Evolutionary conservation across 2,113 vertebrate genomes (phyloP).

Genomic region (Pavo muticus): DNA sequence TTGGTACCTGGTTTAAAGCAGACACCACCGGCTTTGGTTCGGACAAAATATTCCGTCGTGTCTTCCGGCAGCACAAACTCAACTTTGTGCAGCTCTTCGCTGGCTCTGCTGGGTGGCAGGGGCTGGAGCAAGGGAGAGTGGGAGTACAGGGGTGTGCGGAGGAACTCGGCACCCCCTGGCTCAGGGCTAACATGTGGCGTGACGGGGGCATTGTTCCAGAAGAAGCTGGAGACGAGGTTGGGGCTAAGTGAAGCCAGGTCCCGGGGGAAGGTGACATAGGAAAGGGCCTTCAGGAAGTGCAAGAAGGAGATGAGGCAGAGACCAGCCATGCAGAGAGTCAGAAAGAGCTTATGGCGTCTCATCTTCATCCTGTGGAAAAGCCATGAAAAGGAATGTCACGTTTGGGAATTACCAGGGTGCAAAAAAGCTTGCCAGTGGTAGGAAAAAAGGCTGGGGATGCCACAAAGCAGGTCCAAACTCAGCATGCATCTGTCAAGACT

Average conservation of each 20-base stretch:
- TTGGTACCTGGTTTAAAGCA: slow-evolving; percentile 95
- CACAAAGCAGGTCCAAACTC: background rate
- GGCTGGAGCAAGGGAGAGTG: slow-evolving; percentile 78
- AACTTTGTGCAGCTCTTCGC: slow-evolving; percentile 82
- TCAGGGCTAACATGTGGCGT: slow-evolving; percentile 86
- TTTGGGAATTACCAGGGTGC: background rate
- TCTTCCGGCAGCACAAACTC: slow-evolving; percentile 87
- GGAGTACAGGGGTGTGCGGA: slow-evolving; percentile 77
- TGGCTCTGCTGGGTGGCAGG: slow-evolving; percentile 67
- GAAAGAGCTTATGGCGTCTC: slow-evolving; percentile 97
- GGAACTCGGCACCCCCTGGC: slow-evolving; percentile 78
- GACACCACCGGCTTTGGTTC: slow-evolving; percentile 91
- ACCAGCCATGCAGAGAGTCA: slow-evolving; percentile 97
- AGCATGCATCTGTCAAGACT: background rate
- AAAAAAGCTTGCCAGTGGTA: background rate
- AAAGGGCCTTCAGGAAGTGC: slow-evolving; percentile 98
- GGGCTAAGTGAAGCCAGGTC: slow-evolving; percentile 96
- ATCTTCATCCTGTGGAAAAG: slow-evolving; percentile 92
- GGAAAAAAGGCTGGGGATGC: background rate
- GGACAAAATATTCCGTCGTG: slow-evolving; percentile 87
- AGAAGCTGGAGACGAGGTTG: slow-evolving; percentile 96
- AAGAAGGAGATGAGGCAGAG: slow-evolving; percentile 99
- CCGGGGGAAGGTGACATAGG: slow-evolving; percentile 95
- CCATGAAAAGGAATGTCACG: slow-evolving; percentile 23
- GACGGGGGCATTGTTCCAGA: slow-evolving; percentile 91